Percentiles rank a stretch among this genome's conserved stretches.
These are phyloP conservation scores for Perdita meconis DNA, from an alignment of 2,888 invertebrate species.

Conservation along the genomic window DNA sequence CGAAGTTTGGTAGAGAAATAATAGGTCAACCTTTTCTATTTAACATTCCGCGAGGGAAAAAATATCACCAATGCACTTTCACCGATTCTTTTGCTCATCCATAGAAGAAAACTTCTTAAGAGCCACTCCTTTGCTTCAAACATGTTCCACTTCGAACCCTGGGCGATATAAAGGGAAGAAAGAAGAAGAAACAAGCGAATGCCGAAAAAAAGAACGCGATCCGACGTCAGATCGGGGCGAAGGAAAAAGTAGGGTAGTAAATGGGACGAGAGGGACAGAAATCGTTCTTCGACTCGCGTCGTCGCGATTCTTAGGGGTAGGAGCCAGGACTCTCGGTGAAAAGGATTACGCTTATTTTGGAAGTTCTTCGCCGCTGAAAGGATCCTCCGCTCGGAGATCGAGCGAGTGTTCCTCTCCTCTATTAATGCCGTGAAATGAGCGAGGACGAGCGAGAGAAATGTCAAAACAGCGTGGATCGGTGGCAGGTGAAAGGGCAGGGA, in stretches of 20 bases:
- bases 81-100: background rate
- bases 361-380: slow-evolving; percentile 52
- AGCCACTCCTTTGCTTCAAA: background rate
- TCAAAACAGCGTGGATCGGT: slow-evolving; percentile 74
- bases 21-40: background rate
- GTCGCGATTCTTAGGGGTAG: slow-evolving; percentile 48
- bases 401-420: slow-evolving; percentile 19
- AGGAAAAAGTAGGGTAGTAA: background rate
- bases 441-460: slow-evolving; percentile 70
- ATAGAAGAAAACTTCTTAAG: background rate
- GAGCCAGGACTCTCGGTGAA: slow-evolving; percentile 47
- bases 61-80: background rate
- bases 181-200: background rate
- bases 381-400: slow-evolving; percentile 24
- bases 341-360: slow-evolving; percentile 64
- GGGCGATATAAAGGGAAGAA: background rate
- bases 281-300: slow-evolving; percentile 34
- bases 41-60: too few species aligned
- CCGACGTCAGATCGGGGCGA: background rate
- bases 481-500: slow-evolving; percentile 70
- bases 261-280: slow-evolving; percentile 9
- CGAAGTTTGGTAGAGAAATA: background rate
- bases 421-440: slow-evolving; percentile 57
- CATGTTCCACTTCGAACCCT: background rate
- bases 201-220: background rate